Evolutionary conservation across 2,888 invertebrate genomes (phyloP).

Genomic region (Ophioninae sp.): DNA sequence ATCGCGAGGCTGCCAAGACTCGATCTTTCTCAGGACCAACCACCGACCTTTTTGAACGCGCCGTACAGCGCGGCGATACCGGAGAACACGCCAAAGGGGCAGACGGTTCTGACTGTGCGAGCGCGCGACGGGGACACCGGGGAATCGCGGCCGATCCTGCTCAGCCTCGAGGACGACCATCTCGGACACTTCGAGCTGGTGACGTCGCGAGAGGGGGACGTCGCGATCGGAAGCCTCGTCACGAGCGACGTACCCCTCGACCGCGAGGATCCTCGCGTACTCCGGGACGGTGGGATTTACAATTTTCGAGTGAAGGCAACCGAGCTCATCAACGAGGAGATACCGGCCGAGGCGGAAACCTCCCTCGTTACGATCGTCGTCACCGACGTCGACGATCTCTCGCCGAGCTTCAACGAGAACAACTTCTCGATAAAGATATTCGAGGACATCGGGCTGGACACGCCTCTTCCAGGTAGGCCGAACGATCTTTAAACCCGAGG

Average conservation of each 20-base stretch:
- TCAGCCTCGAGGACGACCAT: conserved; percentile 87
- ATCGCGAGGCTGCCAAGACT: not conserved
- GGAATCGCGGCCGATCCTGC: conserved; percentile 85
- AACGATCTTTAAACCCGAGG: not conserved
- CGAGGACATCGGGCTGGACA: conserved; percentile 88
- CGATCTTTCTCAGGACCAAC: conserved; percentile 84
- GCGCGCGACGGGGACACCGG: conserved; percentile 93
- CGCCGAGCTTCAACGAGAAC: conserved; percentile 87
- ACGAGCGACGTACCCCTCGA: conserved; percentile 87
- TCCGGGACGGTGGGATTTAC: conserved; percentile 91
- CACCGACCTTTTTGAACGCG: conserved; percentile 90
- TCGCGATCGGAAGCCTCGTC: conserved; percentile 83
- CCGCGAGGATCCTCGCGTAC: conserved; percentile 88
- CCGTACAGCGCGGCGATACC: conserved; percentile 90
- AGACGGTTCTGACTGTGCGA: conserved; percentile 86
- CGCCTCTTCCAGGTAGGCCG: conserved; percentile 83
- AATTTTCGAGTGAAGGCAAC: conserved; percentile 88
- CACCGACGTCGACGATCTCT: conserved; percentile 90
- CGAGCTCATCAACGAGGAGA: conserved; percentile 87
- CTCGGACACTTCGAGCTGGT: conserved; percentile 86
- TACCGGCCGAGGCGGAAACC: conserved; percentile 86
- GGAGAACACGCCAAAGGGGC: conserved; percentile 86
- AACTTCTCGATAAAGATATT: conserved; percentile 87
- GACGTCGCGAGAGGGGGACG: conserved; percentile 83
- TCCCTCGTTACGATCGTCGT: conserved; percentile 89